Percentiles rank a stretch among this genome's conserved stretches.
These are phyloP conservation scores for Cryptocephalus primarius DNA, from an alignment of 2,888 invertebrate species.

Conservation along the genomic window DNA sequence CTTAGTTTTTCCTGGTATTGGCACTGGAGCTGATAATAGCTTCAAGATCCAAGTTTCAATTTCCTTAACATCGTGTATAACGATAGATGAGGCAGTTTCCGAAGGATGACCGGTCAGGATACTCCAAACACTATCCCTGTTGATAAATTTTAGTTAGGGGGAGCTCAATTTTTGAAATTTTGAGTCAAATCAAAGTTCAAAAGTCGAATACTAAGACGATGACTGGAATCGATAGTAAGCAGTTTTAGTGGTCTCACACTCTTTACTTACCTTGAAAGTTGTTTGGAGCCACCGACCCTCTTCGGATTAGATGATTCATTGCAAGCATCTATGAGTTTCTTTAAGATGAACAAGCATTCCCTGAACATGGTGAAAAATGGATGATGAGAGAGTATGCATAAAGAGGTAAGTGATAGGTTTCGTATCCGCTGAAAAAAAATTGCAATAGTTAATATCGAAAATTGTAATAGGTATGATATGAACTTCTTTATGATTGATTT, in stretches of 20 bases:
- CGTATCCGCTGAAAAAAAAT: slow-evolving; percentile 57
- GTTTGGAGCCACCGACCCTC: slow-evolving; percentile 80
- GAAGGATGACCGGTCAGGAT: slow-evolving; percentile 76
- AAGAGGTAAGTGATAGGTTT: slow-evolving; percentile 90
- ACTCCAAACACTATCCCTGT: slow-evolving; percentile 93
- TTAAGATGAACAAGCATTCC: slow-evolving; percentile 91
- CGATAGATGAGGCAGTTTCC: slow-evolving; percentile 74
- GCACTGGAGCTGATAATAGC: slow-evolving; percentile 92
- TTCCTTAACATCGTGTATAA: slow-evolving; percentile 92
- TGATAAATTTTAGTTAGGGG: slow-evolving; percentile 7
- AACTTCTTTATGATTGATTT: background rate
- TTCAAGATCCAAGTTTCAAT: slow-evolving; percentile 98
- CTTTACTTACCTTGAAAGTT: slow-evolving; percentile 58
- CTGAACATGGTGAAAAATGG: slow-evolving; percentile 98
- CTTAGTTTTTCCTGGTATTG: slow-evolving; percentile 93
- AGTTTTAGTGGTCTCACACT: no score
- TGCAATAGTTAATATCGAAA: background rate
- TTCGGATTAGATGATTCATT: slow-evolving; percentile 87
- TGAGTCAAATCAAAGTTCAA: background rate
- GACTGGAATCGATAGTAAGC: no score
- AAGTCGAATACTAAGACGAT: no score
- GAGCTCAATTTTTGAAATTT: background rate
- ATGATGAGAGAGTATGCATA: slow-evolving; percentile 97
- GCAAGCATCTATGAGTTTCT: slow-evolving; percentile 94
- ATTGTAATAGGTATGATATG: background rate